Base-by-base conservation (phyloP, 2,797 vertebrate species). In the Tauraco hartlaubi region DNA sequence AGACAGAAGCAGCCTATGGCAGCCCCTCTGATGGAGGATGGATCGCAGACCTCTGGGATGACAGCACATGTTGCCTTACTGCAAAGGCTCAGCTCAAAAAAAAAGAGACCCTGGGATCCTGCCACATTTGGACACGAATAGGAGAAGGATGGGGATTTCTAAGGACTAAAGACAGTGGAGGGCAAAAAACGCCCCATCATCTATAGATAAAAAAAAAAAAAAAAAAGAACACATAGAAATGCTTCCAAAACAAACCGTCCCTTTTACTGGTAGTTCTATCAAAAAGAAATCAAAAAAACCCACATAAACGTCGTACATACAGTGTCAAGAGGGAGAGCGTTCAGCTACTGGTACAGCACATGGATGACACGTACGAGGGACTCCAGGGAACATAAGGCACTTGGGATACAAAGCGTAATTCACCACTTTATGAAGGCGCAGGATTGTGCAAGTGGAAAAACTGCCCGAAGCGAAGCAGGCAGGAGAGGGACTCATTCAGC, bases 361-460 rank as follows among this genome's bases (percentile, higher is more conserved):
- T 11, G 49, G 52, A 83, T 33, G 23, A 41, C 79, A 92, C 21
- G 6, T 52, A 91, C 2, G 1, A 90, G 75, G 92, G 58, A 43
- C 88, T 90, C 85, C 58, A 5, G 1, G 25, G 88, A 84, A 83
- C 49, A 5, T 94, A 98, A 98, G 98, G 98, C 98, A 98, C 98
- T 97, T 98, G 75, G 48, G 74, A 92, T 81, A 82, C 43, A 59
- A 75, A 93, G 69, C 55, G 5, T 21, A 31, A 66, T 28, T 33
- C 52, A 55, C 85, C 85, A 62, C 73, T 58, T 58, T 7, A 15
- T 1, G 12, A 83, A 85, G 82, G 90, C 2, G 33, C 11, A 66
- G 63, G 52, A 25, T 9, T 83, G 91, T 93, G 73, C 81, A 72
- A 66, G 81, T 75, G 81, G 74, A 77, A 79, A 83, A 88, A 72